Conservation (phyloP, 2,797 vertebrate species). For the Tokudaia muenninki region DNA sequence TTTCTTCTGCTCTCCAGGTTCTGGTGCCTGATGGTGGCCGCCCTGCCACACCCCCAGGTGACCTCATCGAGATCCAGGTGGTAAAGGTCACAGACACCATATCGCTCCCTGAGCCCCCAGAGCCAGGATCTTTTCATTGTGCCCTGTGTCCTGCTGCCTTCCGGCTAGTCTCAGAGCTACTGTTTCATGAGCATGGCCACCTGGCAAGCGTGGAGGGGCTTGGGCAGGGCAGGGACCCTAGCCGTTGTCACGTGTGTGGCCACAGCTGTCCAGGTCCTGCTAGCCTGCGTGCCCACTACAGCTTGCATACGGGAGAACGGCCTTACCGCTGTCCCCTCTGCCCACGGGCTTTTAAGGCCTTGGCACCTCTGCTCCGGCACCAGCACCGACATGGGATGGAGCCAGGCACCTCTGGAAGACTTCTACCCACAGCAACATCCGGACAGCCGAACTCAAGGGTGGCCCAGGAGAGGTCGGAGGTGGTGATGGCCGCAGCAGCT, state of each 20-base stretch:
- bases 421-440: background rate
- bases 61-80: slow-evolving; percentile 81
- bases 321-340: slow-evolving; percentile 83
- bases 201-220: slow-evolving; percentile 49
- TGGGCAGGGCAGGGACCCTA: slow-evolving; percentile 53
- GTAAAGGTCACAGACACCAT: slow-evolving; percentile 78
- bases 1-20: slow-evolving; percentile 52
- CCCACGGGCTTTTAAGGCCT: slow-evolving; percentile 82
- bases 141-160: slow-evolving; percentile 83
- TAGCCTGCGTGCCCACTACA: slow-evolving; percentile 81
- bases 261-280: slow-evolving; percentile 77
- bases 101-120: slow-evolving; percentile 69
- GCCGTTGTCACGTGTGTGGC: slow-evolving; percentile 80
- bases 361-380: slow-evolving; percentile 82
- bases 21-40: slow-evolving; percentile 61
- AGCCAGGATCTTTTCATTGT: slow-evolving; percentile 78
- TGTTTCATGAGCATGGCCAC: slow-evolving; percentile 85
- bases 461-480: slow-evolving; percentile 66
- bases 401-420: slow-evolving; percentile 26
- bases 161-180: slow-evolving; percentile 83
- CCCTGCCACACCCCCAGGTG: slow-evolving; percentile 57
- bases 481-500: slow-evolving; percentile 63
- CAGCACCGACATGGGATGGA: slow-evolving; percentile 76
- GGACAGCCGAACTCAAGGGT: background rate
- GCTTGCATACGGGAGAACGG: slow-evolving; percentile 78